Evolutionary conservation across 2,888 invertebrate species (phyloP), one percentile per base, ranked within the genome.

Genomic region (Nomada ferruginata): DNA sequence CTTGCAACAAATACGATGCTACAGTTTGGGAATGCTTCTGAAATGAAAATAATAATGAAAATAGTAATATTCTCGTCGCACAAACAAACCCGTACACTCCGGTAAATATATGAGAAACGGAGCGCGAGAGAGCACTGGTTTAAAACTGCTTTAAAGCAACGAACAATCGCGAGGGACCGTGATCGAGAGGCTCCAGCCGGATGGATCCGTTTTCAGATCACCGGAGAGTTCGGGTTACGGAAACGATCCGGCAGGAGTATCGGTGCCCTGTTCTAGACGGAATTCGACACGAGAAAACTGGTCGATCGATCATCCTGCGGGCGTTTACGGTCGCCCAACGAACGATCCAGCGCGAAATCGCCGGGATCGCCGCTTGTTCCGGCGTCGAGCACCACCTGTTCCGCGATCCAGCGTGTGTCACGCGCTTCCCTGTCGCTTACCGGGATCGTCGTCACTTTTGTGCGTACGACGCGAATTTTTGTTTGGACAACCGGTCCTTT

Each of bases 401-500:
- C 69, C 76, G 66, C 57, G 72, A 68, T 73, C 63, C 72, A 60
- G 63, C 60, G 44, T 44, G 69, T 65, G 47, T 60, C 63, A 65
- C 75, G 55, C 36, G n/a, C 70, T 66, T 72, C 68, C 60, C 65
- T 73, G 79, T 84, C 77, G 75, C 65, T 60, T 78, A 60, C 52
- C 59, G 44, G 53, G 36, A 44, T 66, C 70, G 70, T 75, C 75
- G 60, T 73, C 71, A 60, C 71, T 77, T 66, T 79, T 73, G 29
- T 66, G 72, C 59, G 71, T 57, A 59, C 76, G 82, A 79, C 72
- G 68, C 78, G 76, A 82, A 82, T 83, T 86, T 87, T 77, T 85
- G 80, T 86, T 86, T 76, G 85, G 82, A 86, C 85, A 87, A 87
- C 77, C 65, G 77, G 47, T 75, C 75, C 83, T 87, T 86, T 83